Evolutionary conservation across 23 tunicate genomes (phyloP).

Genomic region (Trididemnum clinides): DNA sequence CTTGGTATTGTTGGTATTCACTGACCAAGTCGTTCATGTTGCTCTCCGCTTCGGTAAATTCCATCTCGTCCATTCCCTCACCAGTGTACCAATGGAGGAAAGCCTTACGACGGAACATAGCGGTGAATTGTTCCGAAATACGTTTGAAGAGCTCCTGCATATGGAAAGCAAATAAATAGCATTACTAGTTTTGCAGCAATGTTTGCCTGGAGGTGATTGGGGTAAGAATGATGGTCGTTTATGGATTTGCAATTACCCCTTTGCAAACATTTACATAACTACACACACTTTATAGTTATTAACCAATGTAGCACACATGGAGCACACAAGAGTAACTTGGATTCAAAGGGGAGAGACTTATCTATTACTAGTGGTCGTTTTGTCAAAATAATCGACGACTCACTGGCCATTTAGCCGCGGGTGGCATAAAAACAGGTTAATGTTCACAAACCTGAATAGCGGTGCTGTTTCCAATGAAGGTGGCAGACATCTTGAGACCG

Average conservation of each 20-base stretch:
- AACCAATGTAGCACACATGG: too few relatives aligned
- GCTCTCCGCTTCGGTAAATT: conserved; percentile 97
- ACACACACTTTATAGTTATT: too few relatives aligned
- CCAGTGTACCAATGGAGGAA: conserved; percentile 99
- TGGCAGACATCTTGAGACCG: conserved; percentile 91
- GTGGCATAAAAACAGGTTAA: background rate
- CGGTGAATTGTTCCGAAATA: conserved; percentile 91
- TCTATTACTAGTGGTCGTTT: too few relatives aligned
- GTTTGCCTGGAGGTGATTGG: too few relatives aligned
- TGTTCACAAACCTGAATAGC: conserved; percentile 71
- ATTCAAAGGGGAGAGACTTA: too few relatives aligned
- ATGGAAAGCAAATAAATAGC: background rate
- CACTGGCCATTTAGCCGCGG: background rate
- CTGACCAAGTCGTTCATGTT: conserved; percentile 96
- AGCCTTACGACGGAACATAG: conserved; percentile 96
- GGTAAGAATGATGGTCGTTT: too few relatives aligned
- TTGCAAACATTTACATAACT: too few relatives aligned
- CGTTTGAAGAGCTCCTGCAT: conserved; percentile 91
- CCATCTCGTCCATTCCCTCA: conserved; percentile 99
- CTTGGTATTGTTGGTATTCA: conserved; percentile 95
- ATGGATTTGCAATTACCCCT: too few relatives aligned
- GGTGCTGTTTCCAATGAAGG: conserved; percentile 93
- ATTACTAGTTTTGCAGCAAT: too few relatives aligned
- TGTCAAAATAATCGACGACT: too few relatives aligned
- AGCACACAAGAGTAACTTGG: too few relatives aligned